phyloP scores from a whole-genome alignment of 2,888 invertebrate species.

The Eutolmus rufibarbis region DNA sequence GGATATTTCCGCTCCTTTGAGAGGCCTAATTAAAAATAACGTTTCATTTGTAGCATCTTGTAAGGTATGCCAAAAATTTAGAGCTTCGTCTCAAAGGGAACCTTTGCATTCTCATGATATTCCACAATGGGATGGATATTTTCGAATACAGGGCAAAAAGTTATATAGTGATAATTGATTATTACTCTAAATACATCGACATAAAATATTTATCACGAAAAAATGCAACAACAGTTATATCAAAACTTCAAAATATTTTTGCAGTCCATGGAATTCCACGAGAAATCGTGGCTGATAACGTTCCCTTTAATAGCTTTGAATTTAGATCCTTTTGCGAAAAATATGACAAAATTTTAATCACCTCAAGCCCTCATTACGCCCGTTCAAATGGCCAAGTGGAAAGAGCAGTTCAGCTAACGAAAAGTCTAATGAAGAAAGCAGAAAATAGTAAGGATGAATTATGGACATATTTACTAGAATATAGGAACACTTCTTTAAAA shows the following conservation, averaged over 20 bases:
- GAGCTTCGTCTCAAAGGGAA: background rate
- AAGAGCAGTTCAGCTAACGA: background rate
- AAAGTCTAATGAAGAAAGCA: background rate
- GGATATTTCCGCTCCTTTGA: constrained; percentile 5
- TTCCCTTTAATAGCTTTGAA: background rate
- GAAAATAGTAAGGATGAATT: background rate
- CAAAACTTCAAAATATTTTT: too few species aligned
- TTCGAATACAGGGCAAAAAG: background rate
- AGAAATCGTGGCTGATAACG: background rate
- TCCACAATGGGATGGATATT: background rate
- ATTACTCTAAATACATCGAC: background rate
- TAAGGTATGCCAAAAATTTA: background rate
- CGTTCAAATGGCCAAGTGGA: background rate
- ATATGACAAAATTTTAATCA: background rate
- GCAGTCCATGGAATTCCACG: background rate
- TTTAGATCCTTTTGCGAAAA: background rate
- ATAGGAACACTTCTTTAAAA: background rate
- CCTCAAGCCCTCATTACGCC: background rate
- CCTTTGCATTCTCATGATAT: background rate
- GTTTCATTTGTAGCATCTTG: background rate
- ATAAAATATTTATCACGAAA: background rate
- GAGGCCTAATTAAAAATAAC: background rate
- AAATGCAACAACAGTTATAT: too few species aligned
- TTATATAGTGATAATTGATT: background rate
- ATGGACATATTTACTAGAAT: background rate